phyloP scores from a whole-genome alignment of 2,113 vertebrate species.

The Serilophus lunatus region DNA sequence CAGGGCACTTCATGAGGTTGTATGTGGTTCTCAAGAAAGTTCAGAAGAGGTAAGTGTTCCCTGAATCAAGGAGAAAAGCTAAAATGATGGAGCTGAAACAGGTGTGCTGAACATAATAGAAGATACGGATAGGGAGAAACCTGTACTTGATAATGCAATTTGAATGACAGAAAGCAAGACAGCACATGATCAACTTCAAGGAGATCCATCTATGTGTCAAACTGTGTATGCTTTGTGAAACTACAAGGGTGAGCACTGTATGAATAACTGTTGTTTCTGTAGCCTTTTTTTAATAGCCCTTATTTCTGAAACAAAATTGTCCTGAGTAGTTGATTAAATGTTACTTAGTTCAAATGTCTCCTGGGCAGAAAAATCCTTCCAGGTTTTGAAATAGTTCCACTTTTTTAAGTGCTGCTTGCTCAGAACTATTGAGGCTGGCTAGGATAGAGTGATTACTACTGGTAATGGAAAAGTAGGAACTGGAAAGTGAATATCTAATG shows the following conservation, averaged over 20 bases:
- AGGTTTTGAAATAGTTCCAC: background rate
- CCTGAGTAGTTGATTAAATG: background rate
- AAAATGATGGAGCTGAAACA: background rate
- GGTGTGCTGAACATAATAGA: background rate
- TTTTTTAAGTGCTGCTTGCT: background rate
- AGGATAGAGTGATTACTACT: background rate
- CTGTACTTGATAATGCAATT: background rate
- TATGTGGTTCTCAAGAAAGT: background rate
- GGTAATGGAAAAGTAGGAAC: background rate
- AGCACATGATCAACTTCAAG: rapidly evolving
- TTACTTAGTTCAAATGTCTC: background rate
- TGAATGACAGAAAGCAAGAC: background rate
- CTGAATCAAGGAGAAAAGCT: background rate
- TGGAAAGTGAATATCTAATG: background rate
- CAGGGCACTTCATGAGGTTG: background rate
- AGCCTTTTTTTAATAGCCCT: background rate
- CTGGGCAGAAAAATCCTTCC: background rate
- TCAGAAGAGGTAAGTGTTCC: background rate
- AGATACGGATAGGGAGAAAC: background rate
- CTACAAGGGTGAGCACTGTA: background rate
- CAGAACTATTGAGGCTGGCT: background rate
- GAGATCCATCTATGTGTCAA: background rate
- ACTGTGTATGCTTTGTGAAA: background rate
- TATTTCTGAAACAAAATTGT: background rate
- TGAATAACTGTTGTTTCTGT: background rate